Evolutionary conservation across 2,113 vertebrate species (phyloP).

Genomic region (Equus przewalskii): DNA sequence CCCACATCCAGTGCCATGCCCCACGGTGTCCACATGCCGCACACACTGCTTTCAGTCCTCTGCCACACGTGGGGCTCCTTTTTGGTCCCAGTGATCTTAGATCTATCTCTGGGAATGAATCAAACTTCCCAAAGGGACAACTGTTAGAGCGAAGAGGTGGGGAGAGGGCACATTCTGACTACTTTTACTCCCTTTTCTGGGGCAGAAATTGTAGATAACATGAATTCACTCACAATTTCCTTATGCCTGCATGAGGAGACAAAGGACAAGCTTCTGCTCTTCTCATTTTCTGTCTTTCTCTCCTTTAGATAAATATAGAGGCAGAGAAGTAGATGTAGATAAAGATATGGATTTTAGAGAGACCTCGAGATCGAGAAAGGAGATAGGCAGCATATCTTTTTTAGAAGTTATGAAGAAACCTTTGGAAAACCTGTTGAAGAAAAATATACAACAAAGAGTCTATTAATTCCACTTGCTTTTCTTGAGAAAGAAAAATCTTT

Average conservation of each 20-base stretch:
- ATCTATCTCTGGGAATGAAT: not conserved
- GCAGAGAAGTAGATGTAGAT: not conserved
- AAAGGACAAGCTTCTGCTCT: not conserved
- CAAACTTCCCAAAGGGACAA: not conserved
- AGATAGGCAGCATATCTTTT: not conserved
- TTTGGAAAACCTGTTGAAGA: not conserved
- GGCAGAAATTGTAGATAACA: not conserved
- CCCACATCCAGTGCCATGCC: fast-evolving
- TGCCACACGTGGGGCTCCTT: not conserved
- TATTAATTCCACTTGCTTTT: slow-evolving; percentile 27
- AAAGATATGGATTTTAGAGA: not conserved
- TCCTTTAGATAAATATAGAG: not conserved
- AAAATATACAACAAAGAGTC: not conserved
- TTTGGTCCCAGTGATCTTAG: not conserved
- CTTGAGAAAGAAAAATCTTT: not conserved
- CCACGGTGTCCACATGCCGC: too few relatives aligned
- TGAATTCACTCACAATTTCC: not conserved
- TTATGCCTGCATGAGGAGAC: not conserved
- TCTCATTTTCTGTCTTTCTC: not conserved
- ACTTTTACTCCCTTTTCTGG: not conserved
- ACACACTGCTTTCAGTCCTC: not conserved
- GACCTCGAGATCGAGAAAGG: not conserved
- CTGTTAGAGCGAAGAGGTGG: not conserved
- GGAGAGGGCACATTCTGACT: not conserved
- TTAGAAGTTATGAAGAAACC: not conserved